These are phyloP conservation scores for Centropus bengalensis DNA, from an alignment of 2,113 vertebrate species.

Conservation along the genomic window DNA sequence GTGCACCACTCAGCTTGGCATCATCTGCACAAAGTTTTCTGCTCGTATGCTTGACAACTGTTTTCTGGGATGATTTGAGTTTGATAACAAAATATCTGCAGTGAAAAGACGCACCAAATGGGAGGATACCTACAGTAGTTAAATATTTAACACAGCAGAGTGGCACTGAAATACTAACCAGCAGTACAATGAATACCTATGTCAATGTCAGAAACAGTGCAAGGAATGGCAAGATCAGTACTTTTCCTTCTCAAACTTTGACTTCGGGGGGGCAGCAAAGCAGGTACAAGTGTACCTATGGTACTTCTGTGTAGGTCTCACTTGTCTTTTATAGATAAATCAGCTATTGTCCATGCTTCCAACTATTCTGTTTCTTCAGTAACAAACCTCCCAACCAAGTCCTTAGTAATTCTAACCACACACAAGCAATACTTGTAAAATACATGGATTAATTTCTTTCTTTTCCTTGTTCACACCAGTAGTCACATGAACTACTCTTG, in stretches of 20 bases:
- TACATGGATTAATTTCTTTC: not conserved
- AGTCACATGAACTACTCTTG: not conserved
- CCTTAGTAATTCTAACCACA: not conserved
- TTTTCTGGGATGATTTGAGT: not conserved
- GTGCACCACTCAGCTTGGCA: too few species aligned
- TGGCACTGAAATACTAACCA: not conserved
- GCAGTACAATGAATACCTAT: not conserved
- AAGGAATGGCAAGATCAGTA: not conserved
- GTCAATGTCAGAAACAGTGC: not conserved
- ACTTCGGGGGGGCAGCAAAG: not conserved
- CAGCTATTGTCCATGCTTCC: not conserved
- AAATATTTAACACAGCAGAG: not conserved
- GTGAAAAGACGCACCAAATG: not conserved
- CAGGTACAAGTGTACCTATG: not conserved
- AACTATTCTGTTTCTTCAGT: not conserved
- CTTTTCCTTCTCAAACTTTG: not conserved
- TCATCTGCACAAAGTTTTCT: not conserved
- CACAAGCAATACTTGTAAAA: not conserved
- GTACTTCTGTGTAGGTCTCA: not conserved
- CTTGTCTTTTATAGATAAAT: not conserved
- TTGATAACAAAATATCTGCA: not conserved
- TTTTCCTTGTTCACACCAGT: not conserved
- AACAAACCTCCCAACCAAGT: not conserved
- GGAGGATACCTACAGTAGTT: not conserved
- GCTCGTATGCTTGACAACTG: not conserved